Evolutionary conservation across 2,797 vertebrate genomes (phyloP).

Genomic region (Triplophysa bombifrons): DNA sequence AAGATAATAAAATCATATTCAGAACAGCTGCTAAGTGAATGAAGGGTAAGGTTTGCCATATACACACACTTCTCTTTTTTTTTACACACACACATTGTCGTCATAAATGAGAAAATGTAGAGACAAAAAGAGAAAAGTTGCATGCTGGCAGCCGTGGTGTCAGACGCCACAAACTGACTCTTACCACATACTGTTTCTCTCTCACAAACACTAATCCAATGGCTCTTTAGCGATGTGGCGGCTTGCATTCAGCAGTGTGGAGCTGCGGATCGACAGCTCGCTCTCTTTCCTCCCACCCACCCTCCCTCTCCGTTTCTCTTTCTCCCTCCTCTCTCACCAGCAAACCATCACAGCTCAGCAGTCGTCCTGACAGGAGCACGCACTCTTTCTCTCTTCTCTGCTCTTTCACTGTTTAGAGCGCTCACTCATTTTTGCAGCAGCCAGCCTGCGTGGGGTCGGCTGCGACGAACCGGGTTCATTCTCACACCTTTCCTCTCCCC

Average conservation of each 20-base stretch:
- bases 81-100: slow-evolving; percentile 10
- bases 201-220: slow-evolving; percentile 55
- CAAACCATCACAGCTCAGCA: slow-evolving; percentile 70
- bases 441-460: not conserved
- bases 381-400: slow-evolving; percentile 37
- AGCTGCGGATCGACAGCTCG: slow-evolving; percentile 60
- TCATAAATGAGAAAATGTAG: slow-evolving; percentile 41
- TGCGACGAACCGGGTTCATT: not conserved
- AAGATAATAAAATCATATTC: slow-evolving; percentile 64
- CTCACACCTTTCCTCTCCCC: slow-evolving; percentile 26
- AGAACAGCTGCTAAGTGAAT: slow-evolving; percentile 62
- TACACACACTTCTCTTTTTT: slow-evolving; percentile 37
- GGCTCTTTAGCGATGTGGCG: slow-evolving; percentile 78
- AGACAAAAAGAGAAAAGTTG: slow-evolving; percentile 29
- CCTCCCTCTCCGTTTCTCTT: slow-evolving; percentile 58
- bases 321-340: slow-evolving; percentile 64
- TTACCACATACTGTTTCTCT: slow-evolving; percentile 35
- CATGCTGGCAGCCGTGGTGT: slow-evolving; percentile 31
- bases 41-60: slow-evolving; percentile 51
- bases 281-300: slow-evolving; percentile 52
- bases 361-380: slow-evolving; percentile 69
- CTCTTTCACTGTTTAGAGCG: slow-evolving; percentile 50
- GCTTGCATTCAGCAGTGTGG: slow-evolving; percentile 75
- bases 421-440: slow-evolving; percentile 5
- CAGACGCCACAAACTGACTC: slow-evolving; percentile 17